These are phyloP conservation scores for Mesochorus sp. DNA, from an alignment of 2,888 invertebrate genomes.

Conservation along the genomic window DNA sequence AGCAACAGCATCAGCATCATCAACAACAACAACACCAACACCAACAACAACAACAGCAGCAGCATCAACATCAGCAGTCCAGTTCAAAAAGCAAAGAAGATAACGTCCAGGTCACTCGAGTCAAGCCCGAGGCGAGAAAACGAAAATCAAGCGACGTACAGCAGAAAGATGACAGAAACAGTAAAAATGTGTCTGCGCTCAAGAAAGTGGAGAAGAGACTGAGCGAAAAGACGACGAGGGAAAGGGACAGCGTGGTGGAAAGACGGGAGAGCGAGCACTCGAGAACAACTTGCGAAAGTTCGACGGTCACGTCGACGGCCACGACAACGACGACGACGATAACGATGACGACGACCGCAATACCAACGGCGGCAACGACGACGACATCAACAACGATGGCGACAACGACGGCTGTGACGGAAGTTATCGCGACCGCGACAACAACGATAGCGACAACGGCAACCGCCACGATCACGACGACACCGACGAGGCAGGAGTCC, in stretches of 20 bases:
- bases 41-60: constrained; percentile 67
- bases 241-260: constrained; percentile 58
- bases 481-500: constrained; percentile 45
- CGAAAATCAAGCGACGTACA: constrained; percentile 79
- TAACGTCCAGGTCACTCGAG: constrained; percentile 73
- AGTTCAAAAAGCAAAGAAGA: constrained; percentile 80
- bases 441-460: not conserved
- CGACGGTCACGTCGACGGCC: constrained; percentile 38
- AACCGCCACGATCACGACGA: not conserved
- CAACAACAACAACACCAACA: constrained; percentile 66
- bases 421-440: not conserved
- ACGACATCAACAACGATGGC: not conserved
- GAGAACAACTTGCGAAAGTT: constrained; percentile 32
- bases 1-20: constrained; percentile 56
- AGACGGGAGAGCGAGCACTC: constrained; percentile 45
- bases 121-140: constrained; percentile 78
- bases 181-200: constrained; percentile 76
- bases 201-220: constrained; percentile 79
- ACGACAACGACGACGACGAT: constrained; percentile 26
- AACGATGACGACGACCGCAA: constrained; percentile 13
- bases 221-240: constrained; percentile 66
- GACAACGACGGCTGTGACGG: not conserved
- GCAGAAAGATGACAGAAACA: constrained; percentile 77
- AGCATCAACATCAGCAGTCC: constrained; percentile 67
- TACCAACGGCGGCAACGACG: not conserved